Conservation (phyloP, 2,888 invertebrate species). For the Melanchra persicariae region DNA sequence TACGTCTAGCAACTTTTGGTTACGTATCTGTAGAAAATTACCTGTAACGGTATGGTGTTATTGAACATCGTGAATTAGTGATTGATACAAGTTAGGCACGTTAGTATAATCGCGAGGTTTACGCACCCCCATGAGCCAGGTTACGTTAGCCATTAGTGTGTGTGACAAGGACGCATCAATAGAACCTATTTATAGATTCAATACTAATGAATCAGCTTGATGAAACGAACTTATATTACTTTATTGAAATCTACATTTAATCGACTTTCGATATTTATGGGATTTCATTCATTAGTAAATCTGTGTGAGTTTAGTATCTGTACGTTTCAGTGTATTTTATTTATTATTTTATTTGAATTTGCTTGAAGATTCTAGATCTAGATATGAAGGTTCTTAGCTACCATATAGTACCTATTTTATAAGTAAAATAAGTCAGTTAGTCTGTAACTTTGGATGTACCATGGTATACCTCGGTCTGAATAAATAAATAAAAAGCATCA, state of each 20-base stretch:
- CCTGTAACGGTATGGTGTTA: not conserved
- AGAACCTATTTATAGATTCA: conserved; percentile 47
- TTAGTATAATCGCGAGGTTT: not conserved
- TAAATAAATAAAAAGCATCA: too few species aligned
- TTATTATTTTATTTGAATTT: not conserved
- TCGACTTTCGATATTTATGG: not conserved
- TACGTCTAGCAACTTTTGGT: not conserved
- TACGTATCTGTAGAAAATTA: not conserved
- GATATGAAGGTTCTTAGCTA: not conserved
- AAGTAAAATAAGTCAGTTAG: not conserved
- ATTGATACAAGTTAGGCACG: not conserved
- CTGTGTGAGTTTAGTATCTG: too few species aligned
- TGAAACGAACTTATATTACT: not conserved
- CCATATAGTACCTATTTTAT: not conserved
- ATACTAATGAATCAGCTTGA: conserved; percentile 1
- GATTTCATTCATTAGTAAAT: not conserved
- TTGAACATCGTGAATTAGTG: not conserved
- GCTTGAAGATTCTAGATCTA: not conserved
- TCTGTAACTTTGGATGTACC: not conserved
- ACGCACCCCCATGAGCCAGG: conserved; percentile 8
- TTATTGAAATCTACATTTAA: not conserved
- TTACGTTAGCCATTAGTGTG: conserved; percentile 18
- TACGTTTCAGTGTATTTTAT: not conserved
- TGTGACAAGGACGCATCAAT: conserved; percentile 31
- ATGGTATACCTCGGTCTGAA: not conserved